phyloP scores from a whole-genome alignment of 2,797 vertebrate genomes.

The Pantherophis alleghaniensis region DNA sequence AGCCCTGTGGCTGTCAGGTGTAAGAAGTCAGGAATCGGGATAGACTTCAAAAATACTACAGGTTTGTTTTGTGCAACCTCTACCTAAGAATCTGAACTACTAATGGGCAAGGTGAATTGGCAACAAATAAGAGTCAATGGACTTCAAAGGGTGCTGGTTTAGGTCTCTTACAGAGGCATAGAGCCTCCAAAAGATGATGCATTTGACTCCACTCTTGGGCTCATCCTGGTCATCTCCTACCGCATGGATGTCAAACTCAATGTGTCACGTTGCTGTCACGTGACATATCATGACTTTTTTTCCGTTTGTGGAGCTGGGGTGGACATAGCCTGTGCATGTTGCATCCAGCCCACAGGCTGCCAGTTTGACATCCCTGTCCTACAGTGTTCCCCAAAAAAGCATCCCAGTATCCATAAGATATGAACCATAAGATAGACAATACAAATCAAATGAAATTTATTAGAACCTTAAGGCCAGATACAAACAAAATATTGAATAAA shows the following conservation, averaged over 20 bases:
- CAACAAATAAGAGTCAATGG: background rate
- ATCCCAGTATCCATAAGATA: background rate
- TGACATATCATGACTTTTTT: too few relatives aligned
- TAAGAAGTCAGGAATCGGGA: background rate
- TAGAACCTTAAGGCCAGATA: background rate
- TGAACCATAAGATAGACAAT: background rate
- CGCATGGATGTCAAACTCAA: too few relatives aligned
- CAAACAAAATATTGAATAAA: background rate
- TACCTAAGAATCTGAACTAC: background rate
- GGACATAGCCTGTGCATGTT: too few relatives aligned
- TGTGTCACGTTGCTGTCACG: fast-evolving
- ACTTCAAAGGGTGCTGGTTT: background rate
- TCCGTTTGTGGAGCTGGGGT: too few relatives aligned
- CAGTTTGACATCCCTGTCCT: background rate
- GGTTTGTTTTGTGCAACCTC: background rate
- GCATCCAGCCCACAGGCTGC: too few relatives aligned
- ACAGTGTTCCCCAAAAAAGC: background rate
- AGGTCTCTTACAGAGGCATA: background rate
- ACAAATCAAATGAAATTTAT: background rate
- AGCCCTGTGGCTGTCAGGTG: background rate
- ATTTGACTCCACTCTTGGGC: background rate
- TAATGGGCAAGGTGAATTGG: background rate
- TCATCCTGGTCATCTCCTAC: background rate
- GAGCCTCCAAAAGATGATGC: background rate
- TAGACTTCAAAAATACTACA: background rate